phyloP scores from a whole-genome alignment of 2,888 invertebrate species.

The Doris montereyensis region DNA sequence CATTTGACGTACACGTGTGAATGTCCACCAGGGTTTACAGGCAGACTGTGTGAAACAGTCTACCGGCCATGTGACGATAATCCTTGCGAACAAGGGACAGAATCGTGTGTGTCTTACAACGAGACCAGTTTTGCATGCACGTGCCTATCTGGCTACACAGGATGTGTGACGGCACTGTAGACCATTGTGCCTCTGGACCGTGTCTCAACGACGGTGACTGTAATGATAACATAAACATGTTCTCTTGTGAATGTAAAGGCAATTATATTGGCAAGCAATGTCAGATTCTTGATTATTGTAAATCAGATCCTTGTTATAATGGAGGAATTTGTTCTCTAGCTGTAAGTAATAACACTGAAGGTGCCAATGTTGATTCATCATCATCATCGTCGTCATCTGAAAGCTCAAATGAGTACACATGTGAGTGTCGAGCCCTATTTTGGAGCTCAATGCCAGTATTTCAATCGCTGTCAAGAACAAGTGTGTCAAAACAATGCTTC shows the following conservation, averaged over 20 bases:
- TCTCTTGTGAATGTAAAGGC: conserved; percentile 50
- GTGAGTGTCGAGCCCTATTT: conserved; percentile 54
- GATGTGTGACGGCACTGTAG: conserved; percentile 53
- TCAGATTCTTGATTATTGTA: conserved; percentile 54
- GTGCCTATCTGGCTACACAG: conserved; percentile 62
- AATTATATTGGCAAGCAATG: conserved; percentile 58
- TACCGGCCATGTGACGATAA: conserved; percentile 52
- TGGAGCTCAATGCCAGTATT: conserved; percentile 61
- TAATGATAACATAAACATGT: conserved; percentile 50
- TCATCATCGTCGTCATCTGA: not conserved
- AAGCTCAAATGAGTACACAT: conserved; percentile 31
- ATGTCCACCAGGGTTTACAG: conserved; percentile 54
- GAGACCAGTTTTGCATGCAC: conserved; percentile 54
- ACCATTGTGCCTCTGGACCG: conserved; percentile 54
- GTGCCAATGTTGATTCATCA: not conserved
- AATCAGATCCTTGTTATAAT: conserved; percentile 63
- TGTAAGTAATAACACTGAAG: not conserved
- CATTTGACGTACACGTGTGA: conserved; percentile 55
- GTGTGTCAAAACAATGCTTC: conserved; percentile 59
- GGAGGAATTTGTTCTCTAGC: conserved; percentile 54
- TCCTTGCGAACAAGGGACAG: conserved; percentile 8
- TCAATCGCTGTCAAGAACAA: conserved; percentile 56
- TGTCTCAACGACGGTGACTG: conserved; percentile 55
- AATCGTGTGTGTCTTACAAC: conserved; percentile 52
- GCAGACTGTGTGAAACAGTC: conserved; percentile 53